These are phyloP conservation scores for Stenichneumon culpator DNA, from an alignment of 2,888 invertebrate species.

Conservation along the genomic window DNA sequence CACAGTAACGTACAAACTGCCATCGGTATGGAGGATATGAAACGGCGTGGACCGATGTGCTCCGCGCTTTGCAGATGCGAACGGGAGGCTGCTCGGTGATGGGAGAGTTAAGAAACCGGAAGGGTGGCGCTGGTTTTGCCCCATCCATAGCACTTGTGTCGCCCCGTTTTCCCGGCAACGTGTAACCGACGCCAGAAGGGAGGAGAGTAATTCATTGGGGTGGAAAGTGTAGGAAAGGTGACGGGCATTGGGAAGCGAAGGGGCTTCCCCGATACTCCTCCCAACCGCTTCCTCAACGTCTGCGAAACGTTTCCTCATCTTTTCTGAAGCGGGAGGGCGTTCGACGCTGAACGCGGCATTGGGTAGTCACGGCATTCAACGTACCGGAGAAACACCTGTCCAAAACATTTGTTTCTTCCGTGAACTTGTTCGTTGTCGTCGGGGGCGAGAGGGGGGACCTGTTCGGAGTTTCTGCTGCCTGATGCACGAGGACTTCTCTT, in stretches of 20 bases:
- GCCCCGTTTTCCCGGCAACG: conserved; percentile 16
- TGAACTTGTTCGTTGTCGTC: conserved; percentile 22
- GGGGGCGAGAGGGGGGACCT: background rate
- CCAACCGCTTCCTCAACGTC: conserved; percentile 11
- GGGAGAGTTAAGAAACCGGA: conserved; percentile 30
- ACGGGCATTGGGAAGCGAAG: background rate
- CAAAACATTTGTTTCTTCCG: conserved; percentile 37
- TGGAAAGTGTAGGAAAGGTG: conserved; percentile 25
- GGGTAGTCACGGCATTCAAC: conserved; percentile 37
- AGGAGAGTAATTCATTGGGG: conserved; percentile 43
- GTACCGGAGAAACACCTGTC: conserved; percentile 45
- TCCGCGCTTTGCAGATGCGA: conserved; percentile 25
- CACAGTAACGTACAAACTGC: conserved; percentile 27
- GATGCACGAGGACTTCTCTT: conserved; percentile 4
- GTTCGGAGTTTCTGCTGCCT: conserved; percentile 3
- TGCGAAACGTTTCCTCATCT: conserved; percentile 37
- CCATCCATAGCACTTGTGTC: conserved; percentile 42
- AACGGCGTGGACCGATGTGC: conserved; percentile 25
- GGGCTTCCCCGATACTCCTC: background rate
- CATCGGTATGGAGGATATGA: background rate
- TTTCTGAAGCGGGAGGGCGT: conserved; percentile 32
- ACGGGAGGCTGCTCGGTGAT: background rate
- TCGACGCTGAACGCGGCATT: conserved; percentile 14
- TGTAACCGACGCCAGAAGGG: conserved; percentile 41
- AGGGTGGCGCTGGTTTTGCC: background rate